Evolutionary conservation across 2,888 invertebrate genomes (phyloP), one percentile per base, ranked within the genome.

Genomic region (Calliopum simillimum): DNA sequence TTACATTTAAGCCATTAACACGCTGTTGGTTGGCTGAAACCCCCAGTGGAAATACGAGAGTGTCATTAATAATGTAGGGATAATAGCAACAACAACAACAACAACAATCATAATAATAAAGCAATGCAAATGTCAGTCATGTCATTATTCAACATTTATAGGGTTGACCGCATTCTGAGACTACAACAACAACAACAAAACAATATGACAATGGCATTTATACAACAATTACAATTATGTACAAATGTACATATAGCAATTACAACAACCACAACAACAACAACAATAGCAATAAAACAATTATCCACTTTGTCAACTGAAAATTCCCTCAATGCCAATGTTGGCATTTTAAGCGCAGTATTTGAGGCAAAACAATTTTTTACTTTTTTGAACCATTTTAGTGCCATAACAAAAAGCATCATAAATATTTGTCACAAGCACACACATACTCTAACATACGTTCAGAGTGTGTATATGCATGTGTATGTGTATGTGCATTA

Each of bases 91-190:
- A 51, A 51, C 19, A 53, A 53, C 53, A 53, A 21, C 53, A 53
- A 51, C 51, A 51, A 51, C 51, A 51, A 51, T 8, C 11, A 19
- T 23, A 19, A 53, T 53, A 23, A 56, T 12, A 21, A 56, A 58
- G 44, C 46, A 21, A 44, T 46, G 61, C 44, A 64, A 64, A 56
- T 66, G 66, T 55, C 55, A 53, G 14, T 65, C 21, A 41, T 56
- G 46, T 56, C 66, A 56, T 66, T 56, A 56, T 56, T 55, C 51
- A 66, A 46, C 46, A 23, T 66, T 66, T 56, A 44, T 55, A 21
- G 43, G 33, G 46, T 55, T 66, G 66, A 46, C 44, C 55, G 43
- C 44, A 56, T 66, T 55, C 41, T 25, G 41, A 33, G 33, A 33
- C 33, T 8, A 33, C 33, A 33, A 33, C 33, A 33, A 33, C 33